These are phyloP conservation scores for Didymodactylos carnosus DNA, from an alignment of 2,888 invertebrate species.

Conservation along the genomic window DNA sequence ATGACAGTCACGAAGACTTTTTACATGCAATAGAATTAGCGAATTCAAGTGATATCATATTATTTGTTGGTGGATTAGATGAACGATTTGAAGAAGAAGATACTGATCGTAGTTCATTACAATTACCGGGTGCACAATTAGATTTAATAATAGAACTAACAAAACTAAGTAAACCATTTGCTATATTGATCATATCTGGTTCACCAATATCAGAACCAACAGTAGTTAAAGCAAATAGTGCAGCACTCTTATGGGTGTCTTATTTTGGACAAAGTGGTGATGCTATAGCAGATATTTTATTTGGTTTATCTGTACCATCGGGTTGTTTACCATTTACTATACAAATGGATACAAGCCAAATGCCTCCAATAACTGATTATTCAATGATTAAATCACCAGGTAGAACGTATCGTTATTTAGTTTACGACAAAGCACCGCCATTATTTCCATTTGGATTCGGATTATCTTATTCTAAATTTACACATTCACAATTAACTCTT, in stretches of 20 bases:
- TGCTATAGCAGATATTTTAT: not conserved
- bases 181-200: not conserved
- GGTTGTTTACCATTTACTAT: constrained; percentile 1
- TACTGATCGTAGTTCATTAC: not conserved
- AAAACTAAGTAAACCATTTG: not conserved
- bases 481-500: not conserved
- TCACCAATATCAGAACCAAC: not conserved
- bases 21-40: not conserved
- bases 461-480: constrained; percentile 18
- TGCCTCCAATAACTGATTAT: not conserved
- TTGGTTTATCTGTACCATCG: not conserved
- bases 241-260: not conserved
- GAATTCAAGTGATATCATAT: not conserved
- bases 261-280: not conserved
- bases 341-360: not conserved
- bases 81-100: not conserved
- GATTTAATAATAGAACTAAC: not conserved
- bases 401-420: not conserved
- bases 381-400: not conserved
- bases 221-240: not conserved
- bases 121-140: not conserved
- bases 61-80: not conserved
- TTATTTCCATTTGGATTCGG: constrained; percentile 16
- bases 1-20: not conserved
- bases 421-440: constrained; percentile 5